Evolutionary conservation across 1,140 invertebrate species (phyloP), one percentile per base, ranked within the genome.

Genomic region (Holotrichia oblita): DNA sequence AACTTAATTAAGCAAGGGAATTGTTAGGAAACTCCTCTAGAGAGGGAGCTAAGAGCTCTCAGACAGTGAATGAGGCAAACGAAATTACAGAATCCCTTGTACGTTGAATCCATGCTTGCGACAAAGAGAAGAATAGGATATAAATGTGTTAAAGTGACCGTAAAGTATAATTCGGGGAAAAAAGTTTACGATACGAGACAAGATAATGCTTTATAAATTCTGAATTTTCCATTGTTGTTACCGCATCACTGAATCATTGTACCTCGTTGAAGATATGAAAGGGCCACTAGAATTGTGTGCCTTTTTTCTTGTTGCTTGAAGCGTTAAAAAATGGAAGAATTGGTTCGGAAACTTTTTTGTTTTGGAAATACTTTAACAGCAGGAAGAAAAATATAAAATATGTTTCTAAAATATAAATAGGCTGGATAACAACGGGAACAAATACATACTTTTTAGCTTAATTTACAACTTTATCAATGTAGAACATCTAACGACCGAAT

Each of bases 61-160:
- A 55, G 48, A 44, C 42, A 0, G 42, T 44, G 42, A 14, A 44
- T 44, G 42, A 44, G 17, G 48, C 48, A 55, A 55, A 55, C 48
- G 48, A 55, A 55, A 55, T 55, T 55, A 55, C 12, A 17, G 48
- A 55, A 55, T 17, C 17, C 2, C 48, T 55, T n/a, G n/a, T 55
- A n/a, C 14, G 14, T 17, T 2, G 48, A 55, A 55, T 7, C 14
- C 14, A 2, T 55, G 17, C 17, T 55, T 55, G 17, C n/a, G 48
- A 55, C n/a, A 55, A 17, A n/a, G 48, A 17, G 17, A n/a, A 6
- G 14, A n/a, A n/a, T 7, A 6, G 14, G 12, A 55, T 3, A 55
- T 55, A 55, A 14, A 55, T 55, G 17, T 55, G 48, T 55, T 55
- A 55, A 55, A 44, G 14, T 44, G 42, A 44, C 42, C 42, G 42